Evolutionary conservation across 2,113 vertebrate genomes (phyloP).

Genomic region (Microcebus lehilahytsara): DNA sequence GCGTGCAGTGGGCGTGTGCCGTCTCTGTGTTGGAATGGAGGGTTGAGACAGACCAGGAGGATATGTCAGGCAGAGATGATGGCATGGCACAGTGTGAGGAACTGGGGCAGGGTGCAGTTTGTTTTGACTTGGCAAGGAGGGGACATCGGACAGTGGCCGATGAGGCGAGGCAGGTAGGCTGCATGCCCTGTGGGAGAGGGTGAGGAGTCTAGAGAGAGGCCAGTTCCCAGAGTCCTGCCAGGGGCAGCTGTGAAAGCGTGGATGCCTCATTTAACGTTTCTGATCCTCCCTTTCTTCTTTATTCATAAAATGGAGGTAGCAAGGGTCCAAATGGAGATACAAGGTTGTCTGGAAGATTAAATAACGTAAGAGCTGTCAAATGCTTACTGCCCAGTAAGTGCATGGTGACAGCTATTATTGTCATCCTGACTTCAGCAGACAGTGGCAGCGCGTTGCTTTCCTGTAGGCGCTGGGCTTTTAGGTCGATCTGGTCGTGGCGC

Average conservation of each 20-base stretch:
- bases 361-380: too few relatives aligned
- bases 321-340: neutral
- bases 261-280: neutral
- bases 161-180: rapidly evolving
- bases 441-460: rapidly evolving
- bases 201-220: neutral
- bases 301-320: neutral
- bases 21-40: rapidly evolving
- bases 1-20: neutral
- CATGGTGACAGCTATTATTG: rapidly evolving
- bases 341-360: neutral
- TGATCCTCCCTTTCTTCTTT: neutral
- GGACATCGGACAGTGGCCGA: neutral
- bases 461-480: neutral
- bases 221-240: neutral
- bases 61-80: neutral
- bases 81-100: neutral
- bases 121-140: neutral
- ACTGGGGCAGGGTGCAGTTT: neutral
- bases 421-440: neutral
- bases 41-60: rapidly evolving
- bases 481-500: neutral
- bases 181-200: neutral
- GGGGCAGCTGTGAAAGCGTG: neutral
- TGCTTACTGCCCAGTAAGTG: neutral